These are phyloP conservation scores for Microvelia longipes DNA, from an alignment of 1,140 invertebrate species.

Conservation along the genomic window DNA sequence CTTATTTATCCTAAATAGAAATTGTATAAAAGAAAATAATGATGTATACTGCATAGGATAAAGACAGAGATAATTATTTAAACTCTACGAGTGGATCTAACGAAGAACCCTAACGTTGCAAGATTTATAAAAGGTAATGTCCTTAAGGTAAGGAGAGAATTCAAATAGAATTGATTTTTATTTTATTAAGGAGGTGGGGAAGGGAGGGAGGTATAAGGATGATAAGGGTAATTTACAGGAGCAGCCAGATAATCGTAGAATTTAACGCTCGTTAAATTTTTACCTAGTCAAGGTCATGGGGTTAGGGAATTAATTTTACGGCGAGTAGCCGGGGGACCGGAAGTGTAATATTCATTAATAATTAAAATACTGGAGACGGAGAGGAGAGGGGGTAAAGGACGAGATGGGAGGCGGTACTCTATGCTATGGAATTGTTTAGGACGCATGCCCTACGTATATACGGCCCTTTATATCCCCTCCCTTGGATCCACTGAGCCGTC, in stretches of 20 bases:
- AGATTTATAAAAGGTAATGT: no score
- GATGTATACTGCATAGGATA: no score
- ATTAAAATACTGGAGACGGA: background rate
- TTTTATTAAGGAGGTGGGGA: background rate
- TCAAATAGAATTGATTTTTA: no score
- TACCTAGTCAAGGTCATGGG: background rate
- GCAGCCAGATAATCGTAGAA: background rate
- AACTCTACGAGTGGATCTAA: no score
- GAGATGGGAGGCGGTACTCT: background rate
- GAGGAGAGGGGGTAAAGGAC: background rate
- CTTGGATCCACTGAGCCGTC: background rate
- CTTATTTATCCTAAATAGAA: no score
- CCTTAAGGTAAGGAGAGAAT: no score
- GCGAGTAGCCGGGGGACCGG: slow-evolving; percentile 6
- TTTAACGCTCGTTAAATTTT: background rate
- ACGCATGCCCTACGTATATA: no score
- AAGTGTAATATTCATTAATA: slow-evolving; percentile 7
- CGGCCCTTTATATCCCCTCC: background rate
- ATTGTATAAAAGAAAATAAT: no score
- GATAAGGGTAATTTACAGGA: background rate
- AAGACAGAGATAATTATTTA: no score
- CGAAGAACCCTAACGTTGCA: no score
- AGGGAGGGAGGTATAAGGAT: background rate
- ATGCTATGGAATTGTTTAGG: background rate
- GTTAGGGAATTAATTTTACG: background rate